Evolutionary conservation across 1,140 invertebrate species (phyloP), one percentile per base, ranked within the genome.

Genomic region (Bombus consobrinus): DNA sequence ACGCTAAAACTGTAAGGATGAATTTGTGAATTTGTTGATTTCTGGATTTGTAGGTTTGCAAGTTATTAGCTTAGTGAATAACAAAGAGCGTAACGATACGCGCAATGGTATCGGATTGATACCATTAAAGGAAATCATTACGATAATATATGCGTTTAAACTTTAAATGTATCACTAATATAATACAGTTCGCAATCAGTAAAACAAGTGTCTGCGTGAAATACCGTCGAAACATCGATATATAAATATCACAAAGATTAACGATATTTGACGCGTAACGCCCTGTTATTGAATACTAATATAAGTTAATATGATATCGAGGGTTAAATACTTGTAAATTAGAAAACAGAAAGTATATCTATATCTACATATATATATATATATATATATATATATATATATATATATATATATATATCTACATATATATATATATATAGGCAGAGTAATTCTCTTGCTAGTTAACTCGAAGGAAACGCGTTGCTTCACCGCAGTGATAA

Each of bases 271-370:
- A 87, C 78, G 69, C 88, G 62, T 87, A 87, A 82, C 75, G 89
- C 87, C 81, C 89, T 93, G 87, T 91, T 92, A 89, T 91, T 87
- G 87, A 76, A 74, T 90, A 90, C 87, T 91, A 88, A 80, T 47
- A 91, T 91, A 89, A 91, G 72, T 86, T 88, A 92, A 92, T 39
- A 83, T 84, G 87, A 90, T 93, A 93, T 90, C 80, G 91, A 92
- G 77, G 69, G 87, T 88, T 90, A 92, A 91, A 89, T 93, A 92
- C 91, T 83, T 94, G 93, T 93, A 93, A 92, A 94, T 94, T 94
- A 94, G 93, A 93, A 88, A 91, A 93, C 93, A 94, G 93, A 94
- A 94, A 94, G 93, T 94, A 94, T 92, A 92, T 87, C 88, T 92
- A 93, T 88, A 90, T 88, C 87, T 86, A 89, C 88, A 87, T 87